Base-by-base conservation (phyloP, 2,797 vertebrate species). In the Coranthus polyacanthus region DNA sequence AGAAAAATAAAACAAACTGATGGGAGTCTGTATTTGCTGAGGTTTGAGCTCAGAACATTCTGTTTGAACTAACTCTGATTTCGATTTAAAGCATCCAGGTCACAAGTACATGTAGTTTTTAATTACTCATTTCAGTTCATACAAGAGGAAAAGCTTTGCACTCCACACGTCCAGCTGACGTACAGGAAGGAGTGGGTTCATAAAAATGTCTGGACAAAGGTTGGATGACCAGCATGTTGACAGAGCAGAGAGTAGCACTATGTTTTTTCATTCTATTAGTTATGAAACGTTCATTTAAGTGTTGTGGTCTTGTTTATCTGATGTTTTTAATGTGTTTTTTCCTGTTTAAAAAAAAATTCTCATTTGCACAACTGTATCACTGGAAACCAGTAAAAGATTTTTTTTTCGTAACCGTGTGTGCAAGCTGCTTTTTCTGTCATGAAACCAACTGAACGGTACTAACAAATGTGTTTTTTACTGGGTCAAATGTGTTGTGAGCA, bases 311-410 rank as follows among this genome's bases (percentile, higher is more conserved):
- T 71, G 61, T 56, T 74, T 67, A 39, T 50, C 38, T 55, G 26
- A 41, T 82, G 36, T 77, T 75, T 72, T 64, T 15, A 37, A 34
- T 70, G 57, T 71, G 68, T 44, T 56, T 68, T 57, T 2, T 17
- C 47, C 47, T 61, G 49, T 70, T 61, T 53, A n/a, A n/a, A n/a
- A n/a, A 65, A 77, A 68, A 59, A 4, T 41, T 82, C 62, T 72
- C 46, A 78, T 88, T 88, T 86, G 85, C 87, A 86, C 88, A 89
- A 58, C 18, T 84, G 80, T n/a, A n/a, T 88, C 84, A 87, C 84
- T 89, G 87, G 86, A 88, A 89, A 83, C 72, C 56, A 88, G 88
- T 87, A 87, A 88, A 89, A 67, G 59, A 78, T 78, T 88, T 83
- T 54, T 66, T 59, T 87, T 87, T 76, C n/a, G 67, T 79, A 72